Evolutionary conservation across 1,140 invertebrate genomes (phyloP).

Genomic region (Eriosoma lanigerum): DNA sequence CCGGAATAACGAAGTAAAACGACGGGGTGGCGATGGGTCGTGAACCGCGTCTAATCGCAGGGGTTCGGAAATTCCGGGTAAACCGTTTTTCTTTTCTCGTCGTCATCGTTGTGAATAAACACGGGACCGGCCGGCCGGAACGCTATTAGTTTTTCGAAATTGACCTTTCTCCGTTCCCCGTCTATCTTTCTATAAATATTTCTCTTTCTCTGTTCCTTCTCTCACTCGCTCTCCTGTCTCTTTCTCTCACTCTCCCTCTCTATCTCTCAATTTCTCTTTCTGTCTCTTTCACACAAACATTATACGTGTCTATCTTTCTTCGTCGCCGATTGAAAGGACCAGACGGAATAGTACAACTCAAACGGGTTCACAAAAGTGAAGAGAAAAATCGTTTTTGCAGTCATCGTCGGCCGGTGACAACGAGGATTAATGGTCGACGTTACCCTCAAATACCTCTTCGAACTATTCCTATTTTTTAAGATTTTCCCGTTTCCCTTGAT

Average conservation of each 20-base stretch:
- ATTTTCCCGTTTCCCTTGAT: too few relatives aligned
- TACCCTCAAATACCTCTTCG: not conserved
- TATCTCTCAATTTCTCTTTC: too few relatives aligned
- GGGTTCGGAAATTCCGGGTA: not conserved
- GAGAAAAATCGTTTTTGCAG: too few relatives aligned
- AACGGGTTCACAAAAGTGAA: too few relatives aligned
- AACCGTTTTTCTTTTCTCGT: constrained; percentile 12
- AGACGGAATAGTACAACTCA: constrained; percentile 1
- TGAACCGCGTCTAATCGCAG: constrained; percentile 1
- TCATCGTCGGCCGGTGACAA: constrained; percentile 1
- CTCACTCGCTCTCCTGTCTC: not conserved
- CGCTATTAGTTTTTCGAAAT: constrained; percentile 43
- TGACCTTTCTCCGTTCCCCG: constrained; percentile 12
- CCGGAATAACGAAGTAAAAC: constrained; percentile 16
- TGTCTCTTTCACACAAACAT: too few relatives aligned
- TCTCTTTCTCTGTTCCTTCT: too few relatives aligned
- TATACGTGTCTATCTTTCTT: too few relatives aligned
- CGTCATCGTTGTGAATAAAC: constrained; percentile 12
- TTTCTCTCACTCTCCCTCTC: not conserved
- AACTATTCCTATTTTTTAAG: too few relatives aligned
- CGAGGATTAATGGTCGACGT: constrained; percentile 33
- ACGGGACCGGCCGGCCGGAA: constrained; percentile 2
- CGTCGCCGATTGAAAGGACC: not conserved
- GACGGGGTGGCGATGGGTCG: not conserved
- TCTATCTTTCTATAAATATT: not conserved